Evolutionary conservation across 1,140 invertebrate species (phyloP).

Genomic region (Teleogryllus occipitalis): DNA sequence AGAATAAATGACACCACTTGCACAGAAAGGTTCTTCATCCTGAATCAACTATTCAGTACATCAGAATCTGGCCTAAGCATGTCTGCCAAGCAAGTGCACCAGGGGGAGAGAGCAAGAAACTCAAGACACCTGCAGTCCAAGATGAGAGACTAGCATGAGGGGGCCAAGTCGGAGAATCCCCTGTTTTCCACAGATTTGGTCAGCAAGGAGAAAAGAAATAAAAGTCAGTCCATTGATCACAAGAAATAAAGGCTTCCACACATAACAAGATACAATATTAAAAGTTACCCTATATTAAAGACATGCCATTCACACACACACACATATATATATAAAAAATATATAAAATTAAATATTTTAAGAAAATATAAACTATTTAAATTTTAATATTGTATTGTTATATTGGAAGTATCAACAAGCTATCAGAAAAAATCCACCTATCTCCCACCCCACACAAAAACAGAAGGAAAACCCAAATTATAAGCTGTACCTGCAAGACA

Average conservation of each 20-base stretch:
- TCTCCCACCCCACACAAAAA: background rate
- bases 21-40: background rate
- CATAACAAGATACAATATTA: conserved; percentile 7
- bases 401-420: background rate
- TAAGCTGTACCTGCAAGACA: conserved; percentile 19
- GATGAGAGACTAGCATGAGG: conserved; percentile 32
- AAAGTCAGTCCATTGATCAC: conserved; percentile 19
- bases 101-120: conserved; percentile 22
- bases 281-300: background rate
- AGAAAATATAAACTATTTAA: background rate
- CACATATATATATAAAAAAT: background rate
- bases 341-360: background rate
- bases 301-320: background rate
- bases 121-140: conserved; percentile 33
- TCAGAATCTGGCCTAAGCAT: background rate
- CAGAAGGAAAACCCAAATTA: background rate
- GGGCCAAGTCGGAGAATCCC: conserved; percentile 29
- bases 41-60: background rate
- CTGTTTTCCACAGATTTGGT: conserved; percentile 25
- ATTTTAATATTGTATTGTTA: background rate
- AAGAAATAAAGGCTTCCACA: conserved; percentile 13
- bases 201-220: conserved; percentile 22
- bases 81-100: conserved; percentile 23
- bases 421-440: background rate
- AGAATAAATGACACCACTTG: background rate